Evolutionary conservation across 2,888 invertebrate genomes (phyloP).

Genomic region (Tipula vernalis): DNA sequence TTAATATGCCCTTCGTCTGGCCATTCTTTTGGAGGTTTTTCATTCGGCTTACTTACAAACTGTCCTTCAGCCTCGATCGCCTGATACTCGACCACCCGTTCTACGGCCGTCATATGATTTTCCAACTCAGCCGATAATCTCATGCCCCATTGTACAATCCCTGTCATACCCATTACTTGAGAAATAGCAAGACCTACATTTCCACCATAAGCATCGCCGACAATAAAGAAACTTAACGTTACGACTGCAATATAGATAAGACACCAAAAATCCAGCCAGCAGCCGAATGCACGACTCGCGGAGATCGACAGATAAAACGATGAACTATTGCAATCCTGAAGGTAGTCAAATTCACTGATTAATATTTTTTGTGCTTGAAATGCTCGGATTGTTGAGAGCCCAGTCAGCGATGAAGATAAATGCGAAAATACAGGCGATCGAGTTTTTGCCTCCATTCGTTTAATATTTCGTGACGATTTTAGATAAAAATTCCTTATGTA

Average conservation of each 20-base stretch:
- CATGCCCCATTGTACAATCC: constrained; percentile 69
- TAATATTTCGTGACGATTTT: constrained; percentile 67
- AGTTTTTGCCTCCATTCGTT: constrained; percentile 67
- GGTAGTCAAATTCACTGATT: constrained; percentile 64
- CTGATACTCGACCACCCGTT: constrained; percentile 60
- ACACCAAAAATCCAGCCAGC: constrained; percentile 83
- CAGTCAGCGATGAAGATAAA: constrained; percentile 76
- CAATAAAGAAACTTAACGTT: constrained; percentile 69
- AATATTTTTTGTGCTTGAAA: constrained; percentile 71
- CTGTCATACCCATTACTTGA: constrained; percentile 65
- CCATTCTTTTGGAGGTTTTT: constrained; percentile 59
- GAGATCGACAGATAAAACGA: constrained; percentile 87
- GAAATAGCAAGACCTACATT: constrained; percentile 69
- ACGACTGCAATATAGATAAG: constrained; percentile 75
- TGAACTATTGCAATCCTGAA: constrained; percentile 77
- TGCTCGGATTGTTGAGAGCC: constrained; percentile 82
- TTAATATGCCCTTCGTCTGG: constrained; percentile 54
- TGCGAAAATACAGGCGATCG: constrained; percentile 94
- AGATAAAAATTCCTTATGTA: constrained; percentile 63
- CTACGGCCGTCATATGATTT: constrained; percentile 84
- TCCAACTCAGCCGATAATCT: constrained; percentile 81
- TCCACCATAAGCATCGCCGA: constrained; percentile 53
- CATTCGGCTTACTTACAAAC: constrained; percentile 49
- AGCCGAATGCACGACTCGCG: constrained; percentile 85
- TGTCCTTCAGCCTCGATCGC: constrained; percentile 36